Percentiles rank a stretch among this genome's conserved stretches.
phyloP scores from a whole-genome alignment of 2,888 invertebrate genomes.

The Ashinkailepas kermadecensis region DNA sequence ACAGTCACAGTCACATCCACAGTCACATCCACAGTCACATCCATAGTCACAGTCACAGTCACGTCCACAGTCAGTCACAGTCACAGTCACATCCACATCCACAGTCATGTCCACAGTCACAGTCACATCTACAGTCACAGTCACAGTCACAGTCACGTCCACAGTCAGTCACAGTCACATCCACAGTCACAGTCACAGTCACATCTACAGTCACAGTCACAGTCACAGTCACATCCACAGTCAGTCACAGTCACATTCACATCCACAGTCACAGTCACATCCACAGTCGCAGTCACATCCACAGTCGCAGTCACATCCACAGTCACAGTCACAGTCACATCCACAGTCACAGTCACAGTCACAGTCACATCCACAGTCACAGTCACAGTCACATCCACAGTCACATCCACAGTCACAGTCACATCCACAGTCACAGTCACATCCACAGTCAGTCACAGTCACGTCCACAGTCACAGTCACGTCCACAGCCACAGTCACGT shows the following conservation, averaged over 20 bases:
- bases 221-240: too few species aligned
- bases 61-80: too few species aligned
- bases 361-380: too few species aligned
- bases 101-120: neutral
- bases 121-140: too few species aligned
- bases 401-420: neutral
- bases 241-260: neutral
- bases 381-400: neutral
- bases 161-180: neutral
- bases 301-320: too few species aligned
- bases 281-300: neutral
- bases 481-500: neutral
- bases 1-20: neutral
- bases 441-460: too few species aligned
- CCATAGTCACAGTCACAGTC: neutral
- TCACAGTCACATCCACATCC: neutral
- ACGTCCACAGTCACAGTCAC: neutral
- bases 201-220: too few species aligned
- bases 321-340: too few species aligned
- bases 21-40: neutral
- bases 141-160: neutral
- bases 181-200: neutral
- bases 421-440: too few species aligned
- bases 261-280: too few species aligned
- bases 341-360: neutral